Conservation (phyloP, 2,888 invertebrate species). For the Dione juno region DNA sequence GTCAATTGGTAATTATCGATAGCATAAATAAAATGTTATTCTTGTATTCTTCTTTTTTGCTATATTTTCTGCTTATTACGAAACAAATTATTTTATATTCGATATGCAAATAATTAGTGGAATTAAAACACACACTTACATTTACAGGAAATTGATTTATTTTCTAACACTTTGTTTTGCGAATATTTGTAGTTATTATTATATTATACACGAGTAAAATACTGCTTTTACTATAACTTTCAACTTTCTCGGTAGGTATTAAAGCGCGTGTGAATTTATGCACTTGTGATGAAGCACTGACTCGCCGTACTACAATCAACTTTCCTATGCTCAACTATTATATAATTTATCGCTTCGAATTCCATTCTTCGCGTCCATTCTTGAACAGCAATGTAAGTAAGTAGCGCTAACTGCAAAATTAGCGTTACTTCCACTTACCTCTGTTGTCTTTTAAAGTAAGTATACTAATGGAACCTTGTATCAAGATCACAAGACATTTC, state of each 20-base stretch:
- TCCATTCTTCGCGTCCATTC: background rate
- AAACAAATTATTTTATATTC: background rate
- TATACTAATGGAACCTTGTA: too few relatives aligned
- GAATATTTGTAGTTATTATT: background rate
- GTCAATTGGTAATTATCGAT: background rate
- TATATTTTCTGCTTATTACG: background rate
- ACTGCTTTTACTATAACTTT: background rate
- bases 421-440: background rate
- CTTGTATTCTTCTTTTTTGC: background rate
- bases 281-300: slow-evolving; percentile 22
- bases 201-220: background rate
- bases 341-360: background rate
- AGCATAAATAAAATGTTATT: background rate
- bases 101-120: background rate
- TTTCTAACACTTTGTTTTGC: background rate
- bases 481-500: too few relatives aligned
- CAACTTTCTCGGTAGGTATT: background rate
- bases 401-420: background rate
- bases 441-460: too few relatives aligned
- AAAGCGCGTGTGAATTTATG: slow-evolving; percentile 24
- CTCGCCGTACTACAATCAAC: slow-evolving; percentile 19
- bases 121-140: background rate
- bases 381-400: background rate
- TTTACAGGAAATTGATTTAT: background rate
- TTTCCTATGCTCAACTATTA: slow-evolving; percentile 26